Evolutionary conservation across 2,888 invertebrate genomes (phyloP).

Genomic region (Mythimna pallens): DNA sequence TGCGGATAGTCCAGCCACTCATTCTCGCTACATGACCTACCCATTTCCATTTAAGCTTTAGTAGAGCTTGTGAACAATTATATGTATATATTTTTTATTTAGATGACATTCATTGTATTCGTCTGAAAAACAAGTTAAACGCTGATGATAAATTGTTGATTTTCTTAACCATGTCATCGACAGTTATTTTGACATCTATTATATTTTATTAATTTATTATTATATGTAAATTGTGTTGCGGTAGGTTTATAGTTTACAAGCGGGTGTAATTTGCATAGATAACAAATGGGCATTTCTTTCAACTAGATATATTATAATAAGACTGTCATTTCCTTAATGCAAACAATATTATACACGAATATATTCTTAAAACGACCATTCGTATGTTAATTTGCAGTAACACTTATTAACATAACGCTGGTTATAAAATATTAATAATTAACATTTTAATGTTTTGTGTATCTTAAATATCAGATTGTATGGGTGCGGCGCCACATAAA

Average conservation of each 20-base stretch:
- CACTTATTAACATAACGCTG: conserved; percentile 44
- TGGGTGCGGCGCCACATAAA: conserved; percentile 29
- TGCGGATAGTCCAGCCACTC: too few relatives aligned
- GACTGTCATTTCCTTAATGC: conserved; percentile 31
- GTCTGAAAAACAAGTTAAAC: not conserved
- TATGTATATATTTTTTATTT: too few relatives aligned
- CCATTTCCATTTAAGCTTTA: too few relatives aligned
- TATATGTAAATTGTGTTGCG: not conserved
- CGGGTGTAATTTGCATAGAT: conserved; percentile 32
- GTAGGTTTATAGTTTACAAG: not conserved
- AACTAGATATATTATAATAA: conserved; percentile 11
- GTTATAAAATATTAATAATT: conserved; percentile 44
- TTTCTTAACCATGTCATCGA: not conserved
- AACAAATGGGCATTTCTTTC: conserved; percentile 33
- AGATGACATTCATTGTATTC: not conserved
- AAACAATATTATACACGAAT: conserved; percentile 32
- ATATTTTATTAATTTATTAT: conserved; percentile 9
- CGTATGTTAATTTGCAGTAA: conserved; percentile 52
- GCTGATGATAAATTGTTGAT: not conserved
- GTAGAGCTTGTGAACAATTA: too few relatives aligned
- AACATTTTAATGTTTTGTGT: conserved; percentile 35
- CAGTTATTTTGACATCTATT: conserved; percentile 14
- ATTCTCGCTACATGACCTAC: too few relatives aligned
- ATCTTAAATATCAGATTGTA: conserved; percentile 19
- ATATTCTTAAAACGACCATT: conserved; percentile 28